Evolutionary conservation across 2,888 invertebrate species (phyloP), one percentile per base, ranked within the genome.

Genomic region (Listrodromus nycthemerus): DNA sequence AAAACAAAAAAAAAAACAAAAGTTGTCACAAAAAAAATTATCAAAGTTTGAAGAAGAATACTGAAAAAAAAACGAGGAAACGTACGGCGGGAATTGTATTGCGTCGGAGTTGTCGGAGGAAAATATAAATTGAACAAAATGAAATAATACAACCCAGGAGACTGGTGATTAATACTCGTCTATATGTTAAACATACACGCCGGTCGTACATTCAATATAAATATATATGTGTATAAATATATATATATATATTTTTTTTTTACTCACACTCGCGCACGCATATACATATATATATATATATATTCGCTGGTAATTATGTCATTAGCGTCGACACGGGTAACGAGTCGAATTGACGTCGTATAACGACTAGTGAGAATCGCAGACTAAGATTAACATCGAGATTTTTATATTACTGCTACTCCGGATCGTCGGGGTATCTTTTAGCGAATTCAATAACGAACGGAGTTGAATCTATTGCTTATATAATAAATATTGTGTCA

Each of bases 261-360:
- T n/a, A n/a, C n/a, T n/a, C n/a, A n/a, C n/a, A n/a, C n/a, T n/a
- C n/a, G n/a, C n/a, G 10, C 10, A 37, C 10, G 5, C 10, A 37
- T 37, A 37, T 37, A 37, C 6, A 30, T 30, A 30, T 30, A 30
- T 30, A 3, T 30, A 21, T 55, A 19, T 63, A 81, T 52, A 80
- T 69, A 61, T 21, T 67, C 50, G 33, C 50, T 48, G 55, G 75
- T 78, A 84, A 84, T 84, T 81, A 84, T 75, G 78, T 81, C 74
- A 84, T 84, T 81, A 84, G 78, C 77, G 84, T 75, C 78, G 84
- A 80, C 80, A 78, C 80, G 80, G 81, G 65, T 69, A 84, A 81
- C 84, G 81, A 78, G 69, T 69, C 65, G 78, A 78, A 70, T 65
- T 78, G 84, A 84, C 74, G 81, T 84, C 84, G 74, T 81, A 81